Evolutionary conservation across 2,797 vertebrate species (phyloP).

Genomic region (Eutrigla gurnardus): DNA sequence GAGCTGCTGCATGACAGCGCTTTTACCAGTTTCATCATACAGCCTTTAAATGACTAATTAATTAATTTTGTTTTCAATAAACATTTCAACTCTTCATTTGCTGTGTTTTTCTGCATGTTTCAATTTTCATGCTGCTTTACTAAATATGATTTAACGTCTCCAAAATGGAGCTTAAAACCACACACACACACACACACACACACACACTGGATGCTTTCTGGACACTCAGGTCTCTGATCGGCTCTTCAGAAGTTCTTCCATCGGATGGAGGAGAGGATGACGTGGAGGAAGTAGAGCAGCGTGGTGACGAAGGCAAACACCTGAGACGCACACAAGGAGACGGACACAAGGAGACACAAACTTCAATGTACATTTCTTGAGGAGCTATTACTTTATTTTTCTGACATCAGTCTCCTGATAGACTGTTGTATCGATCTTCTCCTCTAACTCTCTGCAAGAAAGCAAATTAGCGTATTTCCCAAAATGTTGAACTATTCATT

Average conservation of each 20-base stretch:
- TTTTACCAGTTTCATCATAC: neutral
- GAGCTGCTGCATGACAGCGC: neutral
- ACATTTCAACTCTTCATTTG: too few species aligned
- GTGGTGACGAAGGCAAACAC: slow-evolving; percentile 79
- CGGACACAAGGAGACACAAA: neutral
- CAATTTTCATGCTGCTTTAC: neutral
- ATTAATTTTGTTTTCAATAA: too few species aligned
- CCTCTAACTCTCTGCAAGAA: too few species aligned
- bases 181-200: neutral
- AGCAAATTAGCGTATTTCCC: neutral
- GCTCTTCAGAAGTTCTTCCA: slow-evolving; percentile 81
- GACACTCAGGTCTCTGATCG: neutral
- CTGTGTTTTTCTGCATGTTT: too few species aligned
- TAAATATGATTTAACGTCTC: neutral
- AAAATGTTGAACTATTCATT: neutral
- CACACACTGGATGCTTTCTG: neutral
- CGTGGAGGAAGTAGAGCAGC: slow-evolving; percentile 83
- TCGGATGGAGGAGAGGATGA: slow-evolving; percentile 79
- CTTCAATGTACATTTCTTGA: too few species aligned
- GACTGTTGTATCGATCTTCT: too few species aligned
- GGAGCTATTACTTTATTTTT: too few species aligned
- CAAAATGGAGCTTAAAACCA: neutral
- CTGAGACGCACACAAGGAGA: slow-evolving; percentile 52
- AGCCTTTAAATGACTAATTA: too few species aligned
- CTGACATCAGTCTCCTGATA: too few species aligned